These are phyloP conservation scores for Palythoa heliodiscus DNA, from an alignment of 92 coral and sea anemone genomes.

Conservation along the genomic window DNA sequence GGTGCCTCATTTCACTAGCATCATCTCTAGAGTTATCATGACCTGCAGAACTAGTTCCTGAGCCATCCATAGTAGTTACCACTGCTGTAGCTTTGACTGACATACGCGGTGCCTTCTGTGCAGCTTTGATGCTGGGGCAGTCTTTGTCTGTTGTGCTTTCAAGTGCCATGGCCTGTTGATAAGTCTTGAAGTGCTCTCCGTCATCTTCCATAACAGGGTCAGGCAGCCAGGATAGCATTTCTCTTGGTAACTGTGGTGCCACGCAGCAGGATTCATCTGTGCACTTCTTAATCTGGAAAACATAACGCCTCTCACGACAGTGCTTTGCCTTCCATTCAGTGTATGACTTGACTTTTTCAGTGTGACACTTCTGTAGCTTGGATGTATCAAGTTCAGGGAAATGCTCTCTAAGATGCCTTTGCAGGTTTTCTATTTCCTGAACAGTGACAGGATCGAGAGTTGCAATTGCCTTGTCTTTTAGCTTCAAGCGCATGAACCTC, in stretches of 20 bases:
- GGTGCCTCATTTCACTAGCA: not conserved
- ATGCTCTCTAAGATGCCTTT: not conserved
- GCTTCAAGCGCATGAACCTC: slow-evolving; percentile 3
- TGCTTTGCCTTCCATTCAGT: not conserved
- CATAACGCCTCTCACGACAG: slow-evolving; percentile 4
- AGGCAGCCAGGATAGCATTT: slow-evolving; percentile 47
- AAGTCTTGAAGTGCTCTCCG: slow-evolving; percentile 8
- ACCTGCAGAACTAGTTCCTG: not conserved
- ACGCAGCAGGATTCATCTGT: slow-evolving; percentile 31
- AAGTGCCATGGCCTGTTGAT: not conserved
- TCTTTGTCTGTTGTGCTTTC: slow-evolving; percentile 8
- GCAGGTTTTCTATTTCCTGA: slow-evolving; percentile 2
- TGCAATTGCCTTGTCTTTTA: not conserved
- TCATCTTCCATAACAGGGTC: slow-evolving; percentile 4
- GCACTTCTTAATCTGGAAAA: slow-evolving; percentile 8
- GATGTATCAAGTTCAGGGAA: slow-evolving; percentile 5
- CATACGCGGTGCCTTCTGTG: not conserved
- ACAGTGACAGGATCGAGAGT: slow-evolving; percentile 10
- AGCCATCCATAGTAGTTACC: not conserved
- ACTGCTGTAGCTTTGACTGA: not conserved
- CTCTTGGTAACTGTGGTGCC: slow-evolving; percentile 39
- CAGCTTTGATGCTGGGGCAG: not conserved
- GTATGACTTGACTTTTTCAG: not conserved
- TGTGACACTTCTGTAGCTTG: slow-evolving; percentile 34
- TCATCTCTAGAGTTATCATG: not conserved